Percentiles rank a stretch among this genome's conserved stretches.
phyloP scores from a whole-genome alignment of 1,140 invertebrate genomes.

The Drosophila kikkawai region DNA sequence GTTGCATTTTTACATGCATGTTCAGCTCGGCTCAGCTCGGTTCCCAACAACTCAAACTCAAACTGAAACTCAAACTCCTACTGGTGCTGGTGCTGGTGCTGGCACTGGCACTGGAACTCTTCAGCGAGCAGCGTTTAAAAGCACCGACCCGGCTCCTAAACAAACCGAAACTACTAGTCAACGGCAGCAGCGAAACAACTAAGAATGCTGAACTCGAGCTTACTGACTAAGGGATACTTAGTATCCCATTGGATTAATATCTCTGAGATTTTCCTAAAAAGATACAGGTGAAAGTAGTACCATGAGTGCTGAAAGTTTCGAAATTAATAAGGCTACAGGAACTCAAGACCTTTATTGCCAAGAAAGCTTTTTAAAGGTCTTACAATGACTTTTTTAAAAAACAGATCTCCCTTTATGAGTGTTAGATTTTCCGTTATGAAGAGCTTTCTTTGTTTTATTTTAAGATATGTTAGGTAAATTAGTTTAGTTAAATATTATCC shows the following conservation, averaged over 20 bases:
- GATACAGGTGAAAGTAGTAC: neutral
- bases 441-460: too few relatives aligned
- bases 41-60: constrained; percentile 54
- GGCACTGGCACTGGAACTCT: constrained; percentile 25
- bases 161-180: constrained; percentile 72
- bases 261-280: neutral
- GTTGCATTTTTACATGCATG: constrained; percentile 82
- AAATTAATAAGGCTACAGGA: neutral
- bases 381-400: neutral
- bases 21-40: constrained; percentile 41
- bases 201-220: neutral
- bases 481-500: too few relatives aligned
- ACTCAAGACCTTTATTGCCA: neutral
- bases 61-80: constrained; percentile 37
- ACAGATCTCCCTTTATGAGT: neutral
- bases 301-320: too few relatives aligned
- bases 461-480: too few relatives aligned
- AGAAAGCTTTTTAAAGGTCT: neutral
- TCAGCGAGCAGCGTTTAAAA: constrained; percentile 61
- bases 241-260: too few relatives aligned
- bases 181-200: constrained; percentile 43
- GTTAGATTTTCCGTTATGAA: neutral
- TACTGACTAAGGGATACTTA: constrained; percentile 3
- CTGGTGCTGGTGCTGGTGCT: constrained; percentile 13
- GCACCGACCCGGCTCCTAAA: constrained; percentile 74